phyloP scores from a whole-genome alignment of 2,113 vertebrate species.

The Gasterosteus nipponicus region DNA sequence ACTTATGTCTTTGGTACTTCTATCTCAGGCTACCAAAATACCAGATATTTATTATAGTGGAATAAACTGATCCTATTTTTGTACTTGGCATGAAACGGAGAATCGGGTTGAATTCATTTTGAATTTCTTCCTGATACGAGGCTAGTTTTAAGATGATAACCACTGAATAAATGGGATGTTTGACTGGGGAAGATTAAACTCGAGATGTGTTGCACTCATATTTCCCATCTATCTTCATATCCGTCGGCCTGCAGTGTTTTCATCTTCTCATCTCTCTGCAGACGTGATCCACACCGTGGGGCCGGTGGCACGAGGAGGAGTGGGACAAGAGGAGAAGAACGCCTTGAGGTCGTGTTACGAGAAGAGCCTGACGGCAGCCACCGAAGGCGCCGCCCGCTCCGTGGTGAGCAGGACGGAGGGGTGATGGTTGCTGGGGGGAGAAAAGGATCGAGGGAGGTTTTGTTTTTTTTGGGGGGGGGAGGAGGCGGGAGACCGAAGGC shows the following conservation, averaged over 20 bases:
- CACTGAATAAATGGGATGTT: constrained; percentile 1
- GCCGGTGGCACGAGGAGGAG: constrained; percentile 81
- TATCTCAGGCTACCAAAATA: background rate
- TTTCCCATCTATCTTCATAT: constrained; percentile 2
- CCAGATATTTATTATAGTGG: background rate
- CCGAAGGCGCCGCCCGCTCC: constrained; percentile 79
- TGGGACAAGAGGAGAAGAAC: constrained; percentile 66
- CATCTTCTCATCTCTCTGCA: constrained; percentile 57
- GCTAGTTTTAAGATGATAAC: background rate
- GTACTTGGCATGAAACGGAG: background rate
- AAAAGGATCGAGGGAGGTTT: background rate
- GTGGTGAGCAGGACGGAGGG: constrained; percentile 78
- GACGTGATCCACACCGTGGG: constrained; percentile 92
- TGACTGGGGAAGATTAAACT: background rate
- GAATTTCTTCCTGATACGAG: background rate
- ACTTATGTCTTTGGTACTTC: background rate
- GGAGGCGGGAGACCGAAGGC: background rate
- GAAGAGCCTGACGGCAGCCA: constrained; percentile 82
- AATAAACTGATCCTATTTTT: background rate
- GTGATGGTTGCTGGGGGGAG: background rate
- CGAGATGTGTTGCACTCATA: background rate
- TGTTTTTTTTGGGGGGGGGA: background rate
- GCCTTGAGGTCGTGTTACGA: constrained; percentile 86
- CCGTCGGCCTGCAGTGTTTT: constrained; percentile 12
- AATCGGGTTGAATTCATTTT: background rate